phyloP scores from a whole-genome alignment of 2,888 invertebrate genomes.

The Archips xylosteana region DNA sequence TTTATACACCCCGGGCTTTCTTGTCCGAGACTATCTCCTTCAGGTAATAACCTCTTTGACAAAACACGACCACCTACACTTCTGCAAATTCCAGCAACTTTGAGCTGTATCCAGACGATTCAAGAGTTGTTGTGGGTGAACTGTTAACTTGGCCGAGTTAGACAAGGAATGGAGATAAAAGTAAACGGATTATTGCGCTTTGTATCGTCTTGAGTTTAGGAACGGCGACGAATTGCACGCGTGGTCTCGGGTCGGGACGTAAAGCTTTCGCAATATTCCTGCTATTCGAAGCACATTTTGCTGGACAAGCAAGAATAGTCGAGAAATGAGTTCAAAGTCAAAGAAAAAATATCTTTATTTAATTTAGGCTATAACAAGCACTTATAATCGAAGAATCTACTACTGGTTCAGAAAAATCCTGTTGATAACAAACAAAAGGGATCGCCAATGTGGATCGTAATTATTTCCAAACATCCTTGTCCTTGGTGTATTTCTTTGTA shows the following conservation, averaged over 20 bases:
- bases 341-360: too few species aligned
- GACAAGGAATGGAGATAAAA: constrained; percentile 79
- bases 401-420: too few species aligned
- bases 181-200: constrained; percentile 81
- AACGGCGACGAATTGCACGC: constrained; percentile 48
- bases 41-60: constrained; percentile 85
- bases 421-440: too few species aligned
- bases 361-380: too few species aligned
- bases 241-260: constrained; percentile 12
- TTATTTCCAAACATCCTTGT: too few species aligned
- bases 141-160: constrained; percentile 54
- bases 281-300: background rate
- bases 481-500: too few species aligned
- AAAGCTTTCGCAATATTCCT: background rate
- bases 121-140: constrained; percentile 45
- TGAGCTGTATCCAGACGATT: constrained; percentile 46
- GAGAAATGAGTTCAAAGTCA: background rate
- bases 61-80: constrained; percentile 51
- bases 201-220: constrained; percentile 68
- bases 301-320: background rate
- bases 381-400: too few species aligned
- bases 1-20: constrained; percentile 71
- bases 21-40: constrained; percentile 69
- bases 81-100: constrained; percentile 7
- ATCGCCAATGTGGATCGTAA: too few species aligned